Evolutionary conservation across 2,797 vertebrate species (phyloP).

Genomic region (Rousettus madagascariensis): DNA sequence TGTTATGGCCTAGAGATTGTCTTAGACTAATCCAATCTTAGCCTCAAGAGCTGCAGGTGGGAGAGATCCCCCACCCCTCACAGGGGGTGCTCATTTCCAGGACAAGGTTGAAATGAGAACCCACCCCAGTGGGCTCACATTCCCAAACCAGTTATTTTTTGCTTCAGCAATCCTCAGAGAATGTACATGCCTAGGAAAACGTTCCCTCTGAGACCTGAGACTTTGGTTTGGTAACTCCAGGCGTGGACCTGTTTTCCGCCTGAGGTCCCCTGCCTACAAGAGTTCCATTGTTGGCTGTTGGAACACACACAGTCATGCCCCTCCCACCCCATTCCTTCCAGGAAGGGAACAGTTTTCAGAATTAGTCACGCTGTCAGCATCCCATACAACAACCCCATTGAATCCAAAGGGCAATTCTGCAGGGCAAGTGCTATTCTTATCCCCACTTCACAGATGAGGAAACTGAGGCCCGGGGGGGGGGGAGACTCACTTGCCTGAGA

Average conservation of each 20-base stretch:
- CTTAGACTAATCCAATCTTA: not conserved
- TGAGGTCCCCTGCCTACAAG: conserved; percentile 41
- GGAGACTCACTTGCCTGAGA: not conserved
- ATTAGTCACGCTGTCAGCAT: conserved; percentile 48
- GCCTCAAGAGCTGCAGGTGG: not conserved
- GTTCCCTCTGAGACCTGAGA: not conserved
- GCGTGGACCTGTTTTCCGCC: conserved; percentile 26
- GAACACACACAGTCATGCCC: conserved; percentile 43
- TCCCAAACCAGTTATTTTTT: conserved; percentile 55
- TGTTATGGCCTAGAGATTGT: not conserved
- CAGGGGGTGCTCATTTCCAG: not conserved
- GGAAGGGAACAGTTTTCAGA: conserved; percentile 56
- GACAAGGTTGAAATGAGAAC: not conserved
- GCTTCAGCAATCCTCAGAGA: conserved; percentile 22
- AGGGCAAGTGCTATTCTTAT: not conserved
- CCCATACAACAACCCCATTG: conserved; percentile 45
- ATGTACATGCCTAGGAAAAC: not conserved
- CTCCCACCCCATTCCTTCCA: conserved; percentile 51
- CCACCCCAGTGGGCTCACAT: not conserved
- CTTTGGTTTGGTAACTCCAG: conserved; percentile 22
- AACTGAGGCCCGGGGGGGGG: conserved; percentile 40
- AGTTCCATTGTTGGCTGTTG: conserved; percentile 53
- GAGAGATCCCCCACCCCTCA: not conserved
- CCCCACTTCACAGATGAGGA: not conserved
- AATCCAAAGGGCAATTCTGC: conserved; percentile 51